Conservation (phyloP, 2,888 invertebrate species). For the Andrena praecox region DNA sequence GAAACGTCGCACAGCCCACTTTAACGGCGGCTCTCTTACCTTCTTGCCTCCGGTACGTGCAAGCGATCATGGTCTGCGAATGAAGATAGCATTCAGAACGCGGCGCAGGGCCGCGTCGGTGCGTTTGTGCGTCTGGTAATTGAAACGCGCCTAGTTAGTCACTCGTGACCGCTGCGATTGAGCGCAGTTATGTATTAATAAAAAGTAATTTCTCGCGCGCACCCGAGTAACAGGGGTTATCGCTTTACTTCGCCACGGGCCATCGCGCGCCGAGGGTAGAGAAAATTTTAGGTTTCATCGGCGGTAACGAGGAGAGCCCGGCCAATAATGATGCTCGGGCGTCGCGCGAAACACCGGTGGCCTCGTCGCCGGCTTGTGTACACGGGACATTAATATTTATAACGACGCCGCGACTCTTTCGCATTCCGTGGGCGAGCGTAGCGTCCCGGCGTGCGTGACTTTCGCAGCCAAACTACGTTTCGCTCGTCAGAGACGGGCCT, state of each 20-base stretch:
- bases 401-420: constrained; percentile 61
- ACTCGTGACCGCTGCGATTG: neutral
- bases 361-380: neutral
- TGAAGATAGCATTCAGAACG: constrained; percentile 21
- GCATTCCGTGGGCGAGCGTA: constrained; percentile 60
- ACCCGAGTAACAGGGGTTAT: neutral
- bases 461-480: constrained; percentile 54
- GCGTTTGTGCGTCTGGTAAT: constrained; percentile 12
- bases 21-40: constrained; percentile 3
- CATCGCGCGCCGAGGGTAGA: too few relatives aligned
- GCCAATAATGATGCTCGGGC: constrained; percentile 14
- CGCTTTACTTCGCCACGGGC: neutral
- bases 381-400: constrained; percentile 67
- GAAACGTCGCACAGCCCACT: constrained; percentile 33
- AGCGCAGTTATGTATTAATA: constrained; percentile 1
- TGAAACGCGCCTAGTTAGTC: constrained; percentile 5
- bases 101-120: constrained; percentile 28
- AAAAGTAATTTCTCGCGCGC: constrained; percentile 2
- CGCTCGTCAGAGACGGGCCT: constrained; percentile 44
- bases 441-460: constrained; percentile 59
- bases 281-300: constrained; percentile 17
- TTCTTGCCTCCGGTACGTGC: neutral
- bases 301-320: neutral
- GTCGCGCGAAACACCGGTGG: constrained; percentile 11
- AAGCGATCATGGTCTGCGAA: neutral